Evolutionary conservation across 2,113 vertebrate species (phyloP).

Genomic region (Ochotona curzoniae): DNA sequence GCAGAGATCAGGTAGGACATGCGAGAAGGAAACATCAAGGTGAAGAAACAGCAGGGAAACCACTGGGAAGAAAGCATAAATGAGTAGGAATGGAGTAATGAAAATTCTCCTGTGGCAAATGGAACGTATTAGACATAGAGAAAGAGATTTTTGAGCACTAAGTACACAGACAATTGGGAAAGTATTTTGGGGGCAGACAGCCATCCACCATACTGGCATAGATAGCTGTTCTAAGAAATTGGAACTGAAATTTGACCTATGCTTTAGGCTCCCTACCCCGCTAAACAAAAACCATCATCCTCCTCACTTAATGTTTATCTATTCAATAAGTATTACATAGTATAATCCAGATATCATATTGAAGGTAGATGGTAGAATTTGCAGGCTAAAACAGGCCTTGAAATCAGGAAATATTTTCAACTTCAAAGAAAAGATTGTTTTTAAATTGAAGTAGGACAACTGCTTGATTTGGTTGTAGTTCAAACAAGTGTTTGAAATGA

Average conservation of each 20-base stretch:
- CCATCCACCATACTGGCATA: not conserved
- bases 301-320: not conserved
- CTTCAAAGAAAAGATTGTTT: not conserved
- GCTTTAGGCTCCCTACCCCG: too few species aligned
- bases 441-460: not conserved
- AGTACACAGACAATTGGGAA: not conserved
- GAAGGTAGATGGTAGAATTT: not conserved
- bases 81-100: not conserved
- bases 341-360: not conserved
- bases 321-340: not conserved
- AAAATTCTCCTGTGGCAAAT: not conserved
- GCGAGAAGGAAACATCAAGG: not conserved
- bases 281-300: not conserved
- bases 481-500: slow-evolving; percentile 32
- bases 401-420: slow-evolving; percentile 15
- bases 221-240: not conserved
- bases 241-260: not conserved
- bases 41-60: not conserved
- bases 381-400: not conserved
- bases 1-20: not conserved
- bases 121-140: not conserved
- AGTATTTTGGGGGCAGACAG: not conserved
- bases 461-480: not conserved
- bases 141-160: not conserved
- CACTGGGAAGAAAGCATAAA: not conserved